Evolutionary conservation across 2,888 invertebrate genomes (phyloP).

Genomic region (Pollenia labialis): DNA sequence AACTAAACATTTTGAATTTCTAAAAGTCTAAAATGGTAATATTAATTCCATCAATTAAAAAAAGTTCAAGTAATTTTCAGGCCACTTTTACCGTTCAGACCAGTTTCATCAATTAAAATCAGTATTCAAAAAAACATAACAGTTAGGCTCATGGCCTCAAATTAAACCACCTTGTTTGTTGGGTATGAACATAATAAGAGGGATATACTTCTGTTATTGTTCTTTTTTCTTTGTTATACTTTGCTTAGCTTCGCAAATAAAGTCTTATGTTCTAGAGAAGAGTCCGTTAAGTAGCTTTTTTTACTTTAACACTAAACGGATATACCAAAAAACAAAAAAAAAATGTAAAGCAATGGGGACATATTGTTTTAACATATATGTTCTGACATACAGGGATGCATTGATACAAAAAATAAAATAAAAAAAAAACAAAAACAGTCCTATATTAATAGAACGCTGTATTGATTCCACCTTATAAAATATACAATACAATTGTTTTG

Average conservation of each 20-base stretch:
- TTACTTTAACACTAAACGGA: conserved; percentile 61
- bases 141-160: too few relatives aligned
- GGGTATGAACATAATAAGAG: too few relatives aligned
- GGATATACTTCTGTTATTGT: conserved; percentile 10
- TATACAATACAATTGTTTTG: background rate
- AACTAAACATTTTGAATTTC: too few relatives aligned
- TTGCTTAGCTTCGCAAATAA: background rate
- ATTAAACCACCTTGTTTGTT: too few relatives aligned
- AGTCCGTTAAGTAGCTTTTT: conserved; percentile 68
- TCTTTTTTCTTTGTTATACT: conserved; percentile 19
- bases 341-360: conserved; percentile 37
- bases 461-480: conserved; percentile 23
- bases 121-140: too few relatives aligned
- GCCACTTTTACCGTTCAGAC: too few relatives aligned
- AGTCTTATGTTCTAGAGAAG: conserved; percentile 26
- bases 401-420: background rate
- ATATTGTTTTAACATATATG: conserved; percentile 13
- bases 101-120: too few relatives aligned
- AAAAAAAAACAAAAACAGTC: background rate
- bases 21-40: too few relatives aligned
- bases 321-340: conserved; percentile 12
- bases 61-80: too few relatives aligned
- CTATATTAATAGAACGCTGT: conserved; percentile 14
- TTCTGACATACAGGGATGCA: background rate
- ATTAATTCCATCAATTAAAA: too few relatives aligned